These are phyloP conservation scores for Diarsia rubi DNA, from an alignment of 2,888 invertebrate species.

Conservation along the genomic window DNA sequence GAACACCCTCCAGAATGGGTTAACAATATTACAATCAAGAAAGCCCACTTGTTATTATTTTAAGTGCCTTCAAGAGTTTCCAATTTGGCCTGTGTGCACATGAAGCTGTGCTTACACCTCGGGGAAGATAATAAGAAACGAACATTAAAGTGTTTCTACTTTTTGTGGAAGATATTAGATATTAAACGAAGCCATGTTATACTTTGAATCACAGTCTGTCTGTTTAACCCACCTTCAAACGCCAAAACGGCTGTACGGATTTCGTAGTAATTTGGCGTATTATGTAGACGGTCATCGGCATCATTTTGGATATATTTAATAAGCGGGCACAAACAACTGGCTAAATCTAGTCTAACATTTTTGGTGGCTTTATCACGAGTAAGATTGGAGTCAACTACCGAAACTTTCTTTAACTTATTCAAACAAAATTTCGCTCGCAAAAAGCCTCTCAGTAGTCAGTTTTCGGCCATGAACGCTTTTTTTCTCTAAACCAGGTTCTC, in stretches of 20 bases:
- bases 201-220: no score
- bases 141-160: conserved; percentile 20
- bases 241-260: no score
- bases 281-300: background rate
- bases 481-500: conserved; percentile 83
- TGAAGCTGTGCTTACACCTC: conserved; percentile 31
- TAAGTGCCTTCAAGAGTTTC: conserved; percentile 49
- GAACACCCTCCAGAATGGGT: conserved; percentile 23
- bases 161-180: conserved; percentile 29
- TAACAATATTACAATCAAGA: conserved; percentile 50
- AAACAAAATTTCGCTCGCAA: conserved; percentile 51
- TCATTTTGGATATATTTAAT: background rate
- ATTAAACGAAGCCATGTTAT: conserved; percentile 1
- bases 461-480: conserved; percentile 67
- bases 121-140: conserved; percentile 19
- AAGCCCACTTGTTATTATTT: conserved; percentile 39
- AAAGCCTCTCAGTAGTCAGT: conserved; percentile 61
- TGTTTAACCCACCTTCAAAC: background rate
- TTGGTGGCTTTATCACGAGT: conserved; percentile 19
- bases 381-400: conserved; percentile 11
- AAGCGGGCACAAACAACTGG: background rate
- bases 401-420: conserved; percentile 36
- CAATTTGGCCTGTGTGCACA: conserved; percentile 50
- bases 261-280: no score
- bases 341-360: background rate